Evolutionary conservation across 2,888 invertebrate species (phyloP), one percentile per base, ranked within the genome.

Genomic region (Hyalella azteca): DNA sequence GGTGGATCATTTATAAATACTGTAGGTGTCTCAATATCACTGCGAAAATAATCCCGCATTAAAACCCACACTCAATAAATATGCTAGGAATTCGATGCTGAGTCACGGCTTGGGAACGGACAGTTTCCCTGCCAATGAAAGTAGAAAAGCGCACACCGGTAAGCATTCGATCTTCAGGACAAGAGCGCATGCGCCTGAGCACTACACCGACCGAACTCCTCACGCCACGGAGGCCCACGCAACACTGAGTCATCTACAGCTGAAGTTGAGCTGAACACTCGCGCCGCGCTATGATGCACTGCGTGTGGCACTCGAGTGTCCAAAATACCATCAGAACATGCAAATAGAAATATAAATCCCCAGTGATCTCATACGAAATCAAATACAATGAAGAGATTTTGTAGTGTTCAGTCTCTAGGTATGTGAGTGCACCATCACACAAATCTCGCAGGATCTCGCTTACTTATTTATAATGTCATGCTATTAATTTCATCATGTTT

Each of bases 111-210:
- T 29, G 22, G 22, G 29, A 54, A 54, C 54, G 54, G 54, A 54
- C 54, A 54, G 13, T 54, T 54, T 54, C 54, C 54, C 54, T 22
- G 54, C 54, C 54, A 54, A 54, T 54, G 54, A 54, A 54, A 54
- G 54, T 54, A 54, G 54, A 54, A 54, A 54, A 26, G 22, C 19
- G 54, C 54, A 22, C 54, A 26, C 2, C n/a, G n/a, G n/a, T n/a
- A n/a, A n/a, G n/a, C n/a, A n/a, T n/a, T n/a, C n/a, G n/a, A n/a
- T n/a, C n/a, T n/a, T n/a, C n/a, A n/a, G n/a, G n/a, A 29, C 54
- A 22, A 54, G 26, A 4, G 54, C 7, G 26, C 54, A 54, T 29
- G 22, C 2, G 54, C 54, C 0, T 7, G 29, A 9, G 0, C 1
- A 22, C 54, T 22, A 13, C 26, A 54, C 26, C 1, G 26, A n/a